A percentile compares a stretch with the other conserved stretches of the same genome.
Evolutionary conservation across 2,888 invertebrate species (phyloP).

Genomic region (Biston betularia): DNA sequence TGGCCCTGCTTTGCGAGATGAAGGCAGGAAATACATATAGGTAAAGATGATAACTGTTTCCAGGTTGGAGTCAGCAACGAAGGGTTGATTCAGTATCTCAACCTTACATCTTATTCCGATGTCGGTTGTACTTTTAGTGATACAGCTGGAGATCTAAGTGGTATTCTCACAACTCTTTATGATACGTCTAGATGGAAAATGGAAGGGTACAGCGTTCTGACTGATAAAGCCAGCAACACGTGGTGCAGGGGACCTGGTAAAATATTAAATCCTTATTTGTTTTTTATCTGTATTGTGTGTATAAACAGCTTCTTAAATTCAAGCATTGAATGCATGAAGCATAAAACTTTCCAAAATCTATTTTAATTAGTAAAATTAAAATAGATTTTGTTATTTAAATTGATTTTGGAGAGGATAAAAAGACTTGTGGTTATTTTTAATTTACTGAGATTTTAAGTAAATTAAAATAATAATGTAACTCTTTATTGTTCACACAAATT

Average conservation of each 20-base stretch:
- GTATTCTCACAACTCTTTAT: slow-evolving; percentile 81
- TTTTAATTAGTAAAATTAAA: too few species aligned
- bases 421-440: too few species aligned
- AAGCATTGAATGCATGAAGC: too few species aligned
- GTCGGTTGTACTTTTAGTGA: slow-evolving; percentile 76
- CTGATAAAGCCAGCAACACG: slow-evolving; percentile 89
- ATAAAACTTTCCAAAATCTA: too few species aligned
- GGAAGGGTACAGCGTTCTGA: slow-evolving; percentile 82
- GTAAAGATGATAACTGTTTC: not conserved
- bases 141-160: slow-evolving; percentile 52
- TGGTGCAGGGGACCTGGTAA: slow-evolving; percentile 90
- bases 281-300: not conserved
- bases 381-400: too few species aligned
- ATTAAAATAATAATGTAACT: too few species aligned
- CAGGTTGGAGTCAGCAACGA: slow-evolving; percentile 84
- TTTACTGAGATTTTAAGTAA: too few species aligned
- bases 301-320: too few species aligned
- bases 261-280: slow-evolving; percentile 16
- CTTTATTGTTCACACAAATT: too few species aligned
- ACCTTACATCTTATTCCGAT: slow-evolving; percentile 71
- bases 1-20: not conserved
- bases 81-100: slow-evolving; percentile 86
- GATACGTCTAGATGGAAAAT: slow-evolving; percentile 76
- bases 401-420: too few species aligned
- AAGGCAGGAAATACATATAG: too few species aligned